Percentiles rank a stretch among this genome's conserved stretches.
These are phyloP conservation scores for Araneus ventricosus DNA, from an alignment of 1,140 invertebrate genomes.

Conservation along the genomic window DNA sequence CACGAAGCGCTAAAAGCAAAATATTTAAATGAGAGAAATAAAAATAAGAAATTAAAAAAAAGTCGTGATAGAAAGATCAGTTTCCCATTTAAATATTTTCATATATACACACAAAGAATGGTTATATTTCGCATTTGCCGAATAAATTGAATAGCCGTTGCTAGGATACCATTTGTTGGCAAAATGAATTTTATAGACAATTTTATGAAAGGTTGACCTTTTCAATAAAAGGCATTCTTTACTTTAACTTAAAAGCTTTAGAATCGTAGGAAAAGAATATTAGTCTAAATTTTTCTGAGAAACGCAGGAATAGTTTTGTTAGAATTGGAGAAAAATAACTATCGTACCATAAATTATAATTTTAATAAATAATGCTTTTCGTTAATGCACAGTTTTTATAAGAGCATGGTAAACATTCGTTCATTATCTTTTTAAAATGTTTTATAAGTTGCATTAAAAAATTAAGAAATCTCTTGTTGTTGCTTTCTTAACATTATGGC, in stretches of 20 bases:
- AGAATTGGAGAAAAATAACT: neutral
- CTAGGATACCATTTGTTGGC: constrained; percentile 33
- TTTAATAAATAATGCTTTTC: too few relatives aligned
- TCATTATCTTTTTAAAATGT: too few relatives aligned
- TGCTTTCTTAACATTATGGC: too few relatives aligned
- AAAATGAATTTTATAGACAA: constrained; percentile 48
- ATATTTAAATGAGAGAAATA: too few relatives aligned
- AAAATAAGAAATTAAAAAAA: neutral
- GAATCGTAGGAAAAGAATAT: neutral
- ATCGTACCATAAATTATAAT: too few relatives aligned
- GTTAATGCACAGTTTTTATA: too few relatives aligned
- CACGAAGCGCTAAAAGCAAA: too few relatives aligned
- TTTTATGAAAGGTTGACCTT: constrained; percentile 50
- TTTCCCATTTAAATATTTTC: neutral
- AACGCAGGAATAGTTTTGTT: neutral
- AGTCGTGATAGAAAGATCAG: neutral
- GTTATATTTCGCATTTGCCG: neutral
- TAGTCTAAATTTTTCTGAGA: neutral
- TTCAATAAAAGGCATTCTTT: constrained; percentile 36
- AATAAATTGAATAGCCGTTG: constrained; percentile 24
- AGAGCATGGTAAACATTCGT: too few relatives aligned
- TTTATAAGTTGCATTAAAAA: too few relatives aligned
- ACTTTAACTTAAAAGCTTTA: neutral
- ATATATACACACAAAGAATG: neutral
- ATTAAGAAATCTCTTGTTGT: too few relatives aligned